Conservation (phyloP, 2,888 invertebrate species). For the Pemphredon lugubris region DNA sequence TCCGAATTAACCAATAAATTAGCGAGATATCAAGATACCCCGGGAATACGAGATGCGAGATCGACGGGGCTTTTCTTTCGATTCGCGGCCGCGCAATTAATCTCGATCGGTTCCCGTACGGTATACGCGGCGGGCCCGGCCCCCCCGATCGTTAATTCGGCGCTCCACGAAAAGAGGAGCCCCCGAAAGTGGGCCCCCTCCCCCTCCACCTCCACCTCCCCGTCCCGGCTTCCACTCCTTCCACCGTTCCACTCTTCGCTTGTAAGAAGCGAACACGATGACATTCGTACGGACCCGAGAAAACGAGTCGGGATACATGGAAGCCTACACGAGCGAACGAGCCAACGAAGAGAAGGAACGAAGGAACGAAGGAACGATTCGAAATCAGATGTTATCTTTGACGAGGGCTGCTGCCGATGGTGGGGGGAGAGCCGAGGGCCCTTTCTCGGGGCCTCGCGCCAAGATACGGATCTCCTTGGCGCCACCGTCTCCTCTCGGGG, state of each 20-base stretch:
- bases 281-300: slow-evolving; percentile 66
- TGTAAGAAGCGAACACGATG: slow-evolving; percentile 68
- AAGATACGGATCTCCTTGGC: slow-evolving; percentile 80
- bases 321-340: slow-evolving; percentile 66
- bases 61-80: slow-evolving; percentile 46
- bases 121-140: slow-evolving; percentile 29
- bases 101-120: slow-evolving; percentile 61
- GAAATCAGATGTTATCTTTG: slow-evolving; percentile 80
- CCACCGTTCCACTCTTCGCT: no score
- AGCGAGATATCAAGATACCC: slow-evolving; percentile 36
- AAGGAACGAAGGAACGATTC: slow-evolving; percentile 74
- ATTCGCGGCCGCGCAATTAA: slow-evolving; percentile 61
- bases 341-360: slow-evolving; percentile 66
- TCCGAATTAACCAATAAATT: slow-evolving; percentile 54
- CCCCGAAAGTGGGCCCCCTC: slow-evolving; percentile 51
- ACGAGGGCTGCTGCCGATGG: slow-evolving; percentile 71
- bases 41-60: slow-evolving; percentile 35
- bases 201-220: no score
- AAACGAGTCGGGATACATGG: slow-evolving; percentile 66
- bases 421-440: slow-evolving; percentile 54
- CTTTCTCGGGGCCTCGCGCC: slow-evolving; percentile 72
- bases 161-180: slow-evolving; percentile 48
- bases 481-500: slow-evolving; percentile 77
- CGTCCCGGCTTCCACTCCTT: no score
- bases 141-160: slow-evolving; percentile 63